Evolutionary conservation across 2,888 invertebrate genomes (phyloP), one percentile per base, ranked within the genome.

Genomic region (Luffia ferchaultella): DNA sequence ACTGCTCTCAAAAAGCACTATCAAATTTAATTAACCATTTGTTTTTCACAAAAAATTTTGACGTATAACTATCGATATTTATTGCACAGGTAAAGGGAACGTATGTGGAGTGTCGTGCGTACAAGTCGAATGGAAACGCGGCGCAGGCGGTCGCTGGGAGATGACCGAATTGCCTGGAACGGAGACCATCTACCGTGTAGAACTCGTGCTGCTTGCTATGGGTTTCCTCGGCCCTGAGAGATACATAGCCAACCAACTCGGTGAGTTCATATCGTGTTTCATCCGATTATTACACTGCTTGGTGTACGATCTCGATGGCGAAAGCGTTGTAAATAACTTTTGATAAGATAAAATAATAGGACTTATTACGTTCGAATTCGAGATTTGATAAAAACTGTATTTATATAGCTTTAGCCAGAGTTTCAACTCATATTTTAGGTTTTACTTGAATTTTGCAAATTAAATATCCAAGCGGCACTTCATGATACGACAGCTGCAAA

Each of bases 141-240:
- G 95, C 63, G 90, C 93, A 18, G 89, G 88, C 48, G 98, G 98
- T 0, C 88, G 95, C 54, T 99, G 98, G 98, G 92, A 92, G 68
- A 96, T 98, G 95, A 86, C 88, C 53, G 95, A 98, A 83, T 76
- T 93, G 45, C 86, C 90, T 49, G 95, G 92, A 56, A 88, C 92
- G 1, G 92, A 93, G 68, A 89, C 89, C 68, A 85, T 91, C 20
- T 95, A 89, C 80, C 89, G 91, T 60, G 94, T 95, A 50, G 96
- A 99, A 70, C 85, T 99, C 55, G 95, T 98, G 51, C 86, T 99
- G 55, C 86, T 99, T 48, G 99, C 99, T 2, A 98, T 99, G 98
- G 99, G 99, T 62, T 99, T 99, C 87, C 84, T 97, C 54, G 98
- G 98, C 0, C 98, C 98, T 0, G 98, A 98, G 82, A 87, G 94